Base-by-base conservation (phyloP, 2,113 vertebrate genomes). In the Labeo catla region DNA sequence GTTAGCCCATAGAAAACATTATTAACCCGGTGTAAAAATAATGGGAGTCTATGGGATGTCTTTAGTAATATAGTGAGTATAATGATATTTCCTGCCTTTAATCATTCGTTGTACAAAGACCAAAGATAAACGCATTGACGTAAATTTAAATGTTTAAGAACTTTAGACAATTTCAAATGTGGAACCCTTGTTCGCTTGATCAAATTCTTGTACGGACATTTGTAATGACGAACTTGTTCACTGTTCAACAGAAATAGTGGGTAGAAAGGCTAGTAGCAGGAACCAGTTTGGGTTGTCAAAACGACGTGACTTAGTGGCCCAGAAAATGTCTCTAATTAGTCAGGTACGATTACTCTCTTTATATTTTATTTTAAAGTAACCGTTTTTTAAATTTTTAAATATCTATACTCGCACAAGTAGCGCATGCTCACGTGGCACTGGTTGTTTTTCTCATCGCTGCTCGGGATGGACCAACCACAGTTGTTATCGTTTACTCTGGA, bases 181-280 rank as follows among this genome's bases (percentile, higher is more conserved):
- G 79, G 79, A 81, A 81, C 79, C n/a, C 10, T 81, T 66, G 13
- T 65, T 65, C n/a, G 13, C n/a, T 10, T 49, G 8, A 23, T 45
- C 10, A 2, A 49, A 63, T 81, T 4, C 9, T 66, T 66, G 23
- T 16, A 66, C 59, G 79, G 59, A 81, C 59, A 65, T 34, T 34
- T 28, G 8, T 49, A 19, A 49, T 28, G 59, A 5, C 8, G 78
- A 65, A 81, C 59, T 47, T 59, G 6, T 39, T n/a, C 1, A 28
- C n/a, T 1, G 11, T 9, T 3, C 3, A 28, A 15, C 21, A 52
- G 74, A 77, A 77, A 77, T 52, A 54, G 4, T 77, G 49, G 28
- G 49, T 54, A 28, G 74, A 77, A 77, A 16, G 12, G 49, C 49
- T 8, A 28, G 28, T 21, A 6, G 2, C 12, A 36, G 0, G 0